phyloP scores from a whole-genome alignment of 2,888 invertebrate genomes.

The Achlya flavicornis region DNA sequence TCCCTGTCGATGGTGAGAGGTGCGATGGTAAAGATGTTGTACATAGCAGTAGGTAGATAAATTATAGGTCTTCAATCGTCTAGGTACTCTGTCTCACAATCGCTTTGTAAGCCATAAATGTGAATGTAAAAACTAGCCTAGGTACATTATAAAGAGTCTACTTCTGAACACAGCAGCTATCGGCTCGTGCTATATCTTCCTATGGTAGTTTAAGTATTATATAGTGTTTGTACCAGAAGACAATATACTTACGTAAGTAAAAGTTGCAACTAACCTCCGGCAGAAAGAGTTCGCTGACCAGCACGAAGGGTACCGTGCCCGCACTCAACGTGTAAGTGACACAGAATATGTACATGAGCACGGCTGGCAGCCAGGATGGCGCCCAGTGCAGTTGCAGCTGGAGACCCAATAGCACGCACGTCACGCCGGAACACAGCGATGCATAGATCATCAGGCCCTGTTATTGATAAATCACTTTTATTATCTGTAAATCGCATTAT shows the following conservation, averaged over 20 bases:
- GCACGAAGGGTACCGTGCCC: slow-evolving; percentile 58
- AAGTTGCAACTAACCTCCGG: slow-evolving; percentile 57
- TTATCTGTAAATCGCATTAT: no score
- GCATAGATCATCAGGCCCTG: slow-evolving; percentile 57
- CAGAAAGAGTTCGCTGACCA: slow-evolving; percentile 58
- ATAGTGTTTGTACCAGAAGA: no score
- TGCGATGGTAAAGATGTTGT: no score
- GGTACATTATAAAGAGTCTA: not conserved
- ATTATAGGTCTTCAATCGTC: no score
- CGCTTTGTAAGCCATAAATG: no score
- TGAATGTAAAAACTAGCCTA: no score
- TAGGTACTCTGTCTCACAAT: no score
- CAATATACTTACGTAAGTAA: not conserved
- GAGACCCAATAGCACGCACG: slow-evolving; percentile 51
- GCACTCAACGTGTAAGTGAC: slow-evolving; percentile 51
- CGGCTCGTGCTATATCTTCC: not conserved
- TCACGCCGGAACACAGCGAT: slow-evolving; percentile 43
- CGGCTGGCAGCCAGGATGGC: slow-evolving; percentile 52
- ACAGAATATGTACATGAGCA: slow-evolving; percentile 52
- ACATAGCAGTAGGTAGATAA: no score
- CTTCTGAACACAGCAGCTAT: not conserved
- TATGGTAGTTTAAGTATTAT: not conserved
- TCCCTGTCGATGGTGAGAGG: no score
- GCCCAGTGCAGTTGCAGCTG: slow-evolving; percentile 63
- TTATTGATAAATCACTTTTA: not conserved